Conservation (phyloP, 2,888 invertebrate genomes). For the Odontomyia ornata region DNA sequence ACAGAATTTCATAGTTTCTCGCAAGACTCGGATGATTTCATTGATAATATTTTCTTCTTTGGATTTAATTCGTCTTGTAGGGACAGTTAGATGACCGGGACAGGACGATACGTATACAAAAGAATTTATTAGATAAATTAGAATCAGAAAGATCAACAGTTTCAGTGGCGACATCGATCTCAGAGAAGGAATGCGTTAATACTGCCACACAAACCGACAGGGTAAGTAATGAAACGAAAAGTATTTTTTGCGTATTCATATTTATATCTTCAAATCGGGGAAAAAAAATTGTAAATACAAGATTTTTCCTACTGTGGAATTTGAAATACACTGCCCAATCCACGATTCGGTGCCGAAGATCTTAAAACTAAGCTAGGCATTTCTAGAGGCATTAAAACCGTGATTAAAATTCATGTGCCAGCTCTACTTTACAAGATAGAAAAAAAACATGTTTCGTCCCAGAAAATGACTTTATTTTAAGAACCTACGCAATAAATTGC, state of each 20-base stretch:
- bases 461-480: no score
- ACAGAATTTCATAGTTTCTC: not conserved
- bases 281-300: no score
- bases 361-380: no score
- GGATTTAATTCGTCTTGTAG: slow-evolving; percentile 60
- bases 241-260: not conserved
- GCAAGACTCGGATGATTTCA: not conserved
- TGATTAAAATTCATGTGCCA: no score
- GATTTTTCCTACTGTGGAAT: no score
- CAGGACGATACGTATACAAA: slow-evolving; percentile 80
- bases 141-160: slow-evolving; percentile 62
- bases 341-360: no score
- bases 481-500: no score
- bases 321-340: no score
- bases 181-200: slow-evolving; percentile 71
- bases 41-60: slow-evolving; percentile 36
- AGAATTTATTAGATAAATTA: slow-evolving; percentile 76
- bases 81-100: slow-evolving; percentile 89
- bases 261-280: no score
- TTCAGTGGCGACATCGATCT: slow-evolving; percentile 61
- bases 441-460: no score
- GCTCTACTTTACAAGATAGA: no score
- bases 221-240: slow-evolving; percentile 67
- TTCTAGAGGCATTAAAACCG: no score
- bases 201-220: slow-evolving; percentile 88